Evolutionary conservation across 2,113 vertebrate genomes (phyloP), one percentile per base, ranked within the genome.

Genomic region (Zosterops pallidus): DNA sequence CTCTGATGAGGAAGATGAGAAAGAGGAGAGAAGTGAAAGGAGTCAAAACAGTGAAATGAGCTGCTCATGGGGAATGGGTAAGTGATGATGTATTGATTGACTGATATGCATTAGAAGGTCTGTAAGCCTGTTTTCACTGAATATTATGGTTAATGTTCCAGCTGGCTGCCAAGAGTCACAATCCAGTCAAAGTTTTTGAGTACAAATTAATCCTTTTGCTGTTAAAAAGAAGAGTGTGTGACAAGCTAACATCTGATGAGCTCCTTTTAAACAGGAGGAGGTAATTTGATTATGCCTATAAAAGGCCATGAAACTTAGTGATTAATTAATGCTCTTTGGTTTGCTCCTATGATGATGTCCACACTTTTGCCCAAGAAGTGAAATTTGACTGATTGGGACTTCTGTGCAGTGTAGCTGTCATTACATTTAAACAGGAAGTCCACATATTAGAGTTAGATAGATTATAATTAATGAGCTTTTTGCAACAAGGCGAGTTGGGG

Each of bases 1-100:
- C 60, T 99, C 98, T 4, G 99, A 99, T 74, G 98, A 99, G 44
- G 99, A 99, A 3, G 97, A 97, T 1, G 97, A 98, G 24, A 77
- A 97, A 4, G 97, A 98, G 41, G 94, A 96, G 44, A 88, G 70
- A 84, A 89, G 10, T 21, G 83, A 94, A 78, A 97, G 79, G n/a
- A 81, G 52, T 74, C 97, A 98, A 29, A 98, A 94, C 6, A 98
- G 96, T 12, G 99, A 99, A 14, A 91, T 98, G 17, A 99, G 98
- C 60, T 99, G 99, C 87, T 99, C 97, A 0, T 99, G 99, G 99
- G 99, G 99, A 97, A 99, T 99, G 97, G 99, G 99, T 99, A 97
- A 98, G 98, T 67, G 18, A 41, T 68, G 42, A 16, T 29, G 12
- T 22, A 10, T 57, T 5, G 2, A 82, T 65, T 22, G 31, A 25